These are phyloP conservation scores for Diarsia dahlii DNA, from an alignment of 2,888 invertebrate genomes.

Conservation along the genomic window DNA sequence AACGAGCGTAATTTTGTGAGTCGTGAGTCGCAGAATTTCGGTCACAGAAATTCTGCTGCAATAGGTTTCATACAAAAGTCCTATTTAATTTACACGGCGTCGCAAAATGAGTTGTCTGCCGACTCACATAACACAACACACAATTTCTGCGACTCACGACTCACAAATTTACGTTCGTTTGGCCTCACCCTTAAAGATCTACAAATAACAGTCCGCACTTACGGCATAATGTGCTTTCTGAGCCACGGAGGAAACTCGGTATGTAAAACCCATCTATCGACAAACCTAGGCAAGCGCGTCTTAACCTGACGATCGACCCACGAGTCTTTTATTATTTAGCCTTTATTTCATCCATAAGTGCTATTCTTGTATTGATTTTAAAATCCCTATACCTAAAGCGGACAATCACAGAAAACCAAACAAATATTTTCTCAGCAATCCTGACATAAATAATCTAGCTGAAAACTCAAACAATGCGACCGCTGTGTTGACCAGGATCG, in stretches of 20 bases:
- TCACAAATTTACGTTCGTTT: too few species aligned
- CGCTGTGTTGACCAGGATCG: slow-evolving; percentile 13
- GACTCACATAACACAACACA: too few species aligned
- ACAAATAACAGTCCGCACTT: not conserved
- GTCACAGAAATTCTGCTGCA: too few species aligned
- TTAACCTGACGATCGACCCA: not conserved
- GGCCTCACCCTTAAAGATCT: too few species aligned
- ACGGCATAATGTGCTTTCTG: not conserved
- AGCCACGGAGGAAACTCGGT: not conserved
- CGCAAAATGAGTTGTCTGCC: too few species aligned
- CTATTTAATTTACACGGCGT: too few species aligned
- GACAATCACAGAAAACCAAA: slow-evolving; percentile 6
- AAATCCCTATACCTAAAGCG: not conserved
- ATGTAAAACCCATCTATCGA: not conserved
- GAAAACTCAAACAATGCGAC: slow-evolving; percentile 9
- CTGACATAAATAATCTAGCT: slow-evolving; percentile 16
- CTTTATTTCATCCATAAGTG: not conserved
- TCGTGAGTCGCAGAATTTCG: too few species aligned
- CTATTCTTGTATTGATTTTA: not conserved
- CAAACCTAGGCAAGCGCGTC: not conserved
- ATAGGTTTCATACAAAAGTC: too few species aligned
- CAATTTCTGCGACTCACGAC: too few species aligned
- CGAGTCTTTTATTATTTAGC: not conserved
- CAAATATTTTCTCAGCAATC: slow-evolving; percentile 16
- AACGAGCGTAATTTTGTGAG: too few species aligned